Evolutionary conservation across 1,140 invertebrate species (phyloP).

Genomic region (Drosophila pseudoananassae): DNA sequence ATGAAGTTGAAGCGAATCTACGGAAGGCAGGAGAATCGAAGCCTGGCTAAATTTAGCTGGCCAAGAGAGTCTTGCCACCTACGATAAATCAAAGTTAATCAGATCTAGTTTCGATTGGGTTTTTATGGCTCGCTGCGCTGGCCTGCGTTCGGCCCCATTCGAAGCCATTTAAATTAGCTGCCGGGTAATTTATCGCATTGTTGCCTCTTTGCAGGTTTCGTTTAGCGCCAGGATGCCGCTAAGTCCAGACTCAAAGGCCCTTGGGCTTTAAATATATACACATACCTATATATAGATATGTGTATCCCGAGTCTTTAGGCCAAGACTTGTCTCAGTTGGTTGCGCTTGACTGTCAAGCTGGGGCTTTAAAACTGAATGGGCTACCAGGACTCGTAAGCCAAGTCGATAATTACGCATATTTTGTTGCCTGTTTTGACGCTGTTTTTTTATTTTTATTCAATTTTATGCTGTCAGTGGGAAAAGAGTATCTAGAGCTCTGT

Average conservation of each 20-base stretch:
- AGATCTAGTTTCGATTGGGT: constrained; percentile 80
- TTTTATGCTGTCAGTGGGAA: constrained; percentile 22
- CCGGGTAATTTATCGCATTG: constrained; percentile 80
- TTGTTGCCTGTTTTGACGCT: constrained; percentile 79
- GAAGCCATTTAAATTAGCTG: constrained; percentile 79
- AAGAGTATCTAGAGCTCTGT: constrained; percentile 30
- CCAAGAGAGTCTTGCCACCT: constrained; percentile 50
- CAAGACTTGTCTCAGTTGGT: constrained; percentile 16
- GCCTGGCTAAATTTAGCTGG: constrained; percentile 67
- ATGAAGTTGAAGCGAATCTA: constrained; percentile 63
- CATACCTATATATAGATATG: not conserved
- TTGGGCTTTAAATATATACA: constrained; percentile 30
- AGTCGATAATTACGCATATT: constrained; percentile 79
- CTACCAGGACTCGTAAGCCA: constrained; percentile 43
- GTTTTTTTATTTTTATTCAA: constrained; percentile 68
- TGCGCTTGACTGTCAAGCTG: constrained; percentile 22
- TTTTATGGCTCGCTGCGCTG: constrained; percentile 60
- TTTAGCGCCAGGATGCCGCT: constrained; percentile 76
- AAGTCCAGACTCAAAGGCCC: constrained; percentile 72
- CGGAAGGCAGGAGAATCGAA: not conserved
- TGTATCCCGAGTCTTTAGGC: constrained; percentile 1
- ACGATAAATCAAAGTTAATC: constrained; percentile 82
- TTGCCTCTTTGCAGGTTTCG: constrained; percentile 72
- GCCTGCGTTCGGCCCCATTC: constrained; percentile 39
- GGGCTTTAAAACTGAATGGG: constrained; percentile 29